Evolutionary conservation across 2,797 vertebrate genomes (phyloP).

Genomic region (Scolopax rusticola): DNA sequence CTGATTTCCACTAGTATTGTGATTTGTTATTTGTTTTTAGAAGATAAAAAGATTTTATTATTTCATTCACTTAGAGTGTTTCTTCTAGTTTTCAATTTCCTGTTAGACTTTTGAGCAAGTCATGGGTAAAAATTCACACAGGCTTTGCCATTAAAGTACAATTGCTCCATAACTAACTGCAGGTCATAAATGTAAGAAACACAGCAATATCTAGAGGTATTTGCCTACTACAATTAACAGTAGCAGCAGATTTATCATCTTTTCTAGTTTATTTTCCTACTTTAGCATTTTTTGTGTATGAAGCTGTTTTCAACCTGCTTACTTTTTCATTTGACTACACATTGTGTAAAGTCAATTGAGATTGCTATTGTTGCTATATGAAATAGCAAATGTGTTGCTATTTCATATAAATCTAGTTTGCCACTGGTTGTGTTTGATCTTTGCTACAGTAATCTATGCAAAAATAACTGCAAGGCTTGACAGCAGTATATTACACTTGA

Average conservation of each 20-base stretch:
- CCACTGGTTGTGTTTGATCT: not conserved
- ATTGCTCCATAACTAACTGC: not conserved
- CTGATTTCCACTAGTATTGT: not conserved
- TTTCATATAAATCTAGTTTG: not conserved
- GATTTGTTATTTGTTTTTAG: not conserved
- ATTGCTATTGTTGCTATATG: too few relatives aligned
- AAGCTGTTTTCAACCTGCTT: not conserved
- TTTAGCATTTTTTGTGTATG: not conserved
- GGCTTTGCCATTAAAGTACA: not conserved
- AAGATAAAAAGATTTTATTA: not conserved
- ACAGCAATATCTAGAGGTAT: not conserved
- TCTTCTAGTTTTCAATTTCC: not conserved
- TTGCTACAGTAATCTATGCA: not conserved
- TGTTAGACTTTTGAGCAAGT: not conserved
- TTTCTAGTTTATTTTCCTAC: not conserved
- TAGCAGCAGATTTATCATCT: not conserved
- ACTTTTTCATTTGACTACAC: not conserved
- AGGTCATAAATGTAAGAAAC: not conserved
- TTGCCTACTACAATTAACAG: not conserved
- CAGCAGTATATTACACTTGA: not conserved
- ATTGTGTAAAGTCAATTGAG: not conserved
- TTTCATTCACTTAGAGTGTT: not conserved
- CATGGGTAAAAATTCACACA: not conserved
- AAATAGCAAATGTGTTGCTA: not conserved
- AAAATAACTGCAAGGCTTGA: not conserved